Evolutionary conservation across 1,140 invertebrate species (phyloP).

Genomic region (Saccostrea glomerata): DNA sequence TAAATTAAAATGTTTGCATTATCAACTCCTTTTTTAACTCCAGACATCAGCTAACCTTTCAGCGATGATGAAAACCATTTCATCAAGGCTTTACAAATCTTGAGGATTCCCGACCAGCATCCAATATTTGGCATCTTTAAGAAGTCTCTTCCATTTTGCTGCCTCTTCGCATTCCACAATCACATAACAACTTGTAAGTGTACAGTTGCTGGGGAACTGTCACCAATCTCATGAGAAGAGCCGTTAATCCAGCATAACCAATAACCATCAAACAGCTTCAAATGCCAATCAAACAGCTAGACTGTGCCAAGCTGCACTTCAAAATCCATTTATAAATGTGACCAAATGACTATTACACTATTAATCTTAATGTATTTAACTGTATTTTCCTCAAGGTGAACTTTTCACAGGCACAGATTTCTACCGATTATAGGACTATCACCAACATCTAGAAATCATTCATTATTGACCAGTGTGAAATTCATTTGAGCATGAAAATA

Average conservation of each 20-base stretch:
- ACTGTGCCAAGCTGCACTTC: neutral
- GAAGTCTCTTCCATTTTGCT: constrained; percentile 14
- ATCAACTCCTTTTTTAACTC: neutral
- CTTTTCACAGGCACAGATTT: neutral
- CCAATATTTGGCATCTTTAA: constrained; percentile 26
- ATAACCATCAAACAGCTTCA: constrained; percentile 18
- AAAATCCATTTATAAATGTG: constrained; percentile 25
- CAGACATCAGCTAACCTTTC: constrained; percentile 30
- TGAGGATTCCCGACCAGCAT: constrained; percentile 27
- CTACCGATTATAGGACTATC: neutral
- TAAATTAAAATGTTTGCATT: neutral
- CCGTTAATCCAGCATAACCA: neutral
- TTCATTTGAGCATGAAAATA: constrained; percentile 5
- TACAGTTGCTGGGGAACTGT: constrained; percentile 29
- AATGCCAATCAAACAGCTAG: constrained; percentile 10
- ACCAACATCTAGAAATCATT: neutral
- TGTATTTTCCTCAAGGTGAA: neutral
- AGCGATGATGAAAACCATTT: constrained; percentile 22
- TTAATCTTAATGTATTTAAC: constrained; percentile 39
- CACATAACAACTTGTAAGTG: constrained; percentile 24
- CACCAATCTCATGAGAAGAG: neutral
- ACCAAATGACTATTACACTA: constrained; percentile 28
- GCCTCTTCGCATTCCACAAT: constrained; percentile 22
- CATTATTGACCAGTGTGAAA: neutral
- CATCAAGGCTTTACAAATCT: constrained; percentile 25